Evolutionary conservation across 1,140 invertebrate genomes (phyloP).

Genomic region (Zophobas atratus): DNA sequence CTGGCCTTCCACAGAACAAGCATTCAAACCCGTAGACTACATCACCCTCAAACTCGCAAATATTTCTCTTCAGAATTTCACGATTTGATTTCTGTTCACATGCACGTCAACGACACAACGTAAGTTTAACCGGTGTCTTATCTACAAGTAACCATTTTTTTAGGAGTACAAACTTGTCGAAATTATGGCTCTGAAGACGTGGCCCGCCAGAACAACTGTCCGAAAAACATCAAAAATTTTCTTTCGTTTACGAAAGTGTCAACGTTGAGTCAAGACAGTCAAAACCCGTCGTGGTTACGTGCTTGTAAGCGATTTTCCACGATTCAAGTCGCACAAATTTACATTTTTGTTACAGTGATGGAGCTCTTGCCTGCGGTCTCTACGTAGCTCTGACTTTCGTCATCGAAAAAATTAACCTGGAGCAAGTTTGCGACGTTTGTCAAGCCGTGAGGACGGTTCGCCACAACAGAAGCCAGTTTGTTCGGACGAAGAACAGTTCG

Average conservation of each 20-base stretch:
- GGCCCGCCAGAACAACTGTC: slow-evolving; percentile 34
- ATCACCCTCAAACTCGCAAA: slow-evolving; percentile 23
- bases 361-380: slow-evolving; percentile 64
- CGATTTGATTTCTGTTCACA: slow-evolving; percentile 19
- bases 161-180: slow-evolving; percentile 33
- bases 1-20: slow-evolving; percentile 31
- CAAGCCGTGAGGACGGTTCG: slow-evolving; percentile 63
- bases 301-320: slow-evolving; percentile 53
- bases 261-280: slow-evolving; percentile 46
- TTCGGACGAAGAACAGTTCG: slow-evolving; percentile 61
- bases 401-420: slow-evolving; percentile 66
- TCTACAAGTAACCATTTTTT: not conserved
- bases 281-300: slow-evolving; percentile 50
- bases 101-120: slow-evolving; percentile 14
- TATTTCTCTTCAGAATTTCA: slow-evolving; percentile 12
- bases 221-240: slow-evolving; percentile 20
- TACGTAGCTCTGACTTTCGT: slow-evolving; percentile 64
- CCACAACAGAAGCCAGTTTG: slow-evolving; percentile 63
- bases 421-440: slow-evolving; percentile 66
- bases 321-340: not conserved
- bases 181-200: slow-evolving; percentile 48
- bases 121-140: not conserved
- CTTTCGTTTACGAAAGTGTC: slow-evolving; percentile 27
- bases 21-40: slow-evolving; percentile 33
- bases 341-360: slow-evolving; percentile 62